Evolutionary conservation across 2,888 invertebrate genomes (phyloP).

Genomic region (Pollenia angustigena): DNA sequence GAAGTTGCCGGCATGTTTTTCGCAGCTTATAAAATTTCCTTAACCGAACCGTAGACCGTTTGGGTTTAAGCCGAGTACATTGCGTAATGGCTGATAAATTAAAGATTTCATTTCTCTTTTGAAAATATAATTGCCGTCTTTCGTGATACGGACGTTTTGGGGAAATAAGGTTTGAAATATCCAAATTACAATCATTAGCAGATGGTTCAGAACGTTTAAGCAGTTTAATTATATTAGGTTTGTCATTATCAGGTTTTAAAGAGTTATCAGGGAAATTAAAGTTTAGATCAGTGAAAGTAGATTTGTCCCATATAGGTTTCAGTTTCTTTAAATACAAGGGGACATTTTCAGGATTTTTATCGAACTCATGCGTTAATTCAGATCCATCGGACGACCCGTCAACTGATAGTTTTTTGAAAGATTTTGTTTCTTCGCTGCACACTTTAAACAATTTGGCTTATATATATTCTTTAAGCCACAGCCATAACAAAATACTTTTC

Average conservation of each 20-base stretch:
- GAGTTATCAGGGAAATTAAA: not conserved
- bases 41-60: slow-evolving; percentile 2
- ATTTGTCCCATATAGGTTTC: too few species aligned
- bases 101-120: slow-evolving; percentile 34
- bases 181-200: not conserved
- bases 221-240: not conserved
- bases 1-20: not conserved
- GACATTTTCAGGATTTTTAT: too few species aligned
- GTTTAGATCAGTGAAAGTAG: too few species aligned
- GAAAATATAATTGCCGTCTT: not conserved
- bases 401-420: slow-evolving; percentile 1
- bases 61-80: not conserved
- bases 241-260: not conserved
- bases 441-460: not conserved
- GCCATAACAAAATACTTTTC: slow-evolving; percentile 30
- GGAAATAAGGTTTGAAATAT: not conserved
- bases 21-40: slow-evolving; percentile 1
- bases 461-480: not conserved
- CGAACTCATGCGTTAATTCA: not conserved
- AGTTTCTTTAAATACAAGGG: too few species aligned
- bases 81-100: not conserved
- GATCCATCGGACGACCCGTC: not conserved
- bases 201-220: not conserved
- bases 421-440: not conserved
- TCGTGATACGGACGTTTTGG: slow-evolving; percentile 9